Base-by-base conservation (phyloP, 2,113 vertebrate species). In the Chroicocephalus ridibundus region DNA sequence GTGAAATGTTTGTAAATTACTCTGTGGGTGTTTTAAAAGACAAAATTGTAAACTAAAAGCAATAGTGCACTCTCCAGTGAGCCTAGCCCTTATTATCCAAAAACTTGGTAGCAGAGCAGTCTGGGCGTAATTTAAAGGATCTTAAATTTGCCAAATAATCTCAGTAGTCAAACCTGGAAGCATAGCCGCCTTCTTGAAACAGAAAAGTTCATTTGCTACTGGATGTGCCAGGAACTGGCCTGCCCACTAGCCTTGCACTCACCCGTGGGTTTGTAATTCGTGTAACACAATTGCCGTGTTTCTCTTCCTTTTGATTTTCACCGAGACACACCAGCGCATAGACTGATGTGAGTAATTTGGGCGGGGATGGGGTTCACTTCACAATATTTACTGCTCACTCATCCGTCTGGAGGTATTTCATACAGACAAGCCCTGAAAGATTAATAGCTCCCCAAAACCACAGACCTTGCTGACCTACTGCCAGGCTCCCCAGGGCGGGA, bases 221-320 rank as follows among this genome's bases (percentile, higher is more conserved):
- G 31, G 70, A 25, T 21, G 24, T n/a, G 4, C 27, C 47, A 36
- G 24, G 15, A 55, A 3, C 36, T 12, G 15, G 11, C 10, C 14
- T n/a, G 51, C 38, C 40, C 0, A 0, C 14, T 32, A 29, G 16
- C 42, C 16, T 49, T 69, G 51, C 13, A 2, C 16, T 46, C 16
- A 52, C 7, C 14, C 0, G 0, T 0, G 8, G 17, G 19, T 55
- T 36, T 47, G 36, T 24, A 19, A 31, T 46, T 76, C 10, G 2
- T 44, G 20, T 68, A 47, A 44, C 25, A 22, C 26, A 55, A 5
- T 31, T 0, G 0, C 11, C 0, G 0, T 5, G 3, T 19, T 93
- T 47, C 57, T 46, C 4, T 26, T 79, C 25, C 42, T 79, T 82
- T 79, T 47, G 27, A 16, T 47, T 85, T 86, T 72, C 13, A 21